phyloP scores from a whole-genome alignment of 1,140 invertebrate species.

The Pemphigus obesinymphae region DNA sequence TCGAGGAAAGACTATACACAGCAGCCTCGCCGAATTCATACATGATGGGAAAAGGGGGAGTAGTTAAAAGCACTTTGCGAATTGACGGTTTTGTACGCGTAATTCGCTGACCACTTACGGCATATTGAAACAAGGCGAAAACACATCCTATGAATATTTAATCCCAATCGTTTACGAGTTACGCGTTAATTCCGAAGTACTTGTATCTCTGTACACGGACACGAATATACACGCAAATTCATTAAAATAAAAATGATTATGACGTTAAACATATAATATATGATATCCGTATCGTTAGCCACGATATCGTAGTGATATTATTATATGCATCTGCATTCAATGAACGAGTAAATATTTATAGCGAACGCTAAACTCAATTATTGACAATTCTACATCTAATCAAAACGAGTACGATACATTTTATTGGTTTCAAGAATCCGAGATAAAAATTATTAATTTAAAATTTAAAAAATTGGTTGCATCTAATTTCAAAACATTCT shows the following conservation, averaged over 20 bases:
- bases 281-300: not conserved
- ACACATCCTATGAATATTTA: constrained; percentile 1
- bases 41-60: not conserved
- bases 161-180: constrained; percentile 7
- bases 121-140: not conserved
- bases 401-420: too few relatives aligned
- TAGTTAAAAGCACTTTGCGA: not conserved
- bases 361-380: not conserved
- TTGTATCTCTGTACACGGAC: not conserved
- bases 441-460: too few relatives aligned
- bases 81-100: not conserved
- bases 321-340: too few relatives aligned
- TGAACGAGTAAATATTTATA: not conserved
- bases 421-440: too few relatives aligned
- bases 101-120: not conserved
- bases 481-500: too few relatives aligned
- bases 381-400: too few relatives aligned
- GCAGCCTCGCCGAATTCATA: too few relatives aligned
- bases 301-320: too few relatives aligned
- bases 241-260: not conserved
- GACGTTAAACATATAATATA: not conserved
- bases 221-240: not conserved
- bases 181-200: not conserved
- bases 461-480: too few relatives aligned
- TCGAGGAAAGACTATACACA: not conserved